Evolutionary conservation across 2,888 invertebrate genomes (phyloP).

Genomic region (Pheosia gnoma): DNA sequence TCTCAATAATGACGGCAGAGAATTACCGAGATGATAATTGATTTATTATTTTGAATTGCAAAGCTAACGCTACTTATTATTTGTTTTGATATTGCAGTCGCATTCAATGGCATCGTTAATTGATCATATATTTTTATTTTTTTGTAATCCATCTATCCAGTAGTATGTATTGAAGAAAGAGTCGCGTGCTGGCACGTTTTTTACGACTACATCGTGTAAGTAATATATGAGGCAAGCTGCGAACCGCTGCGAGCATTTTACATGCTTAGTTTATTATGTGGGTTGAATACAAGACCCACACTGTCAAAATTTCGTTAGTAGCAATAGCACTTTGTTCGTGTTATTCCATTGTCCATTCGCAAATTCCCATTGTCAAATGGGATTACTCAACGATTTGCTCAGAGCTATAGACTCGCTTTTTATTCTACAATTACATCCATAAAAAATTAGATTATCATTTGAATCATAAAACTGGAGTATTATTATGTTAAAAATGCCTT

Average conservation of each 20-base stretch:
- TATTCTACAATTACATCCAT: not conserved
- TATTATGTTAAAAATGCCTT: not conserved
- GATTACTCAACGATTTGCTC: constrained; percentile 17
- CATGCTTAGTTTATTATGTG: not conserved
- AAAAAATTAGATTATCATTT: not conserved
- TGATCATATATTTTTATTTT: no score
- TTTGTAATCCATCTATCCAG: not conserved
- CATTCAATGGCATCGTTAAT: no score
- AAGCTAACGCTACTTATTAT: no score
- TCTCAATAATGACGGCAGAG: not conserved
- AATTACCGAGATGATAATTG: not conserved
- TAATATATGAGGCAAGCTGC: not conserved
- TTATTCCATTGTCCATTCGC: constrained; percentile 27
- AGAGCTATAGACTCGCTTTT: not conserved
- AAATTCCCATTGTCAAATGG: constrained; percentile 26
- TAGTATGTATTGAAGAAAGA: not conserved
- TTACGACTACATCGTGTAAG: not conserved
- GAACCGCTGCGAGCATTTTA: not conserved
- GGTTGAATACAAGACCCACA: not conserved
- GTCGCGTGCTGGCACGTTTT: not conserved
- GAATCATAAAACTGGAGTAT: not conserved
- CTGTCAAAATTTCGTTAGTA: constrained; percentile 21
- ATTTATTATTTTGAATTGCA: not conserved
- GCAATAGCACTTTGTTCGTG: constrained; percentile 12
- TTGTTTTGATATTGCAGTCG: no score